Conservation (phyloP, 1,140 invertebrate genomes). For the Mercenaria mercenaria region DNA sequence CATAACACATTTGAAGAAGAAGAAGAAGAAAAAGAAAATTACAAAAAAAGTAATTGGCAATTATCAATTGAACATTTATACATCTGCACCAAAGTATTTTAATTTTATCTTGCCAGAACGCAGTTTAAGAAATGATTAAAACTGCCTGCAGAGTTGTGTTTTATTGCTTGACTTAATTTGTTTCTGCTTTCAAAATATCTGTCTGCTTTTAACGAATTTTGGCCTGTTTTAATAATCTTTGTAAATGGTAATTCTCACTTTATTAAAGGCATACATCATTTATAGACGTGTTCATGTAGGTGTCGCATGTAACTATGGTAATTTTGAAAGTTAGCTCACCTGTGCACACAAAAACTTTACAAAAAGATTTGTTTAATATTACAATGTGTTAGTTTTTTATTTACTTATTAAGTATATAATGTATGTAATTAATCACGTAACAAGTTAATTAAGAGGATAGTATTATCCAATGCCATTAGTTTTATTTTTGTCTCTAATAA, state of each 20-base stretch:
- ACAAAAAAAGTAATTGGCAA: conserved; percentile 8
- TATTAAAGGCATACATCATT: neutral
- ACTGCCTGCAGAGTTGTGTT: neutral
- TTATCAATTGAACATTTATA: conserved; percentile 9
- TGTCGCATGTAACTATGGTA: neutral
- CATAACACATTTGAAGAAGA: neutral
- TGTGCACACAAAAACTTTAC: too few relatives aligned
- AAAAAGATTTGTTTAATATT: too few relatives aligned
- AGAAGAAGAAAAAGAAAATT: too few relatives aligned
- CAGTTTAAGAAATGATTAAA: conserved; percentile 9
- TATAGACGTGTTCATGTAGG: neutral
- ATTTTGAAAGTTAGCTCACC: too few relatives aligned
- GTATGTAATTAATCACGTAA: too few relatives aligned
- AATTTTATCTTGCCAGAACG: neutral
- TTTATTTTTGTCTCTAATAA: too few relatives aligned
- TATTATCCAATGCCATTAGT: too few relatives aligned
- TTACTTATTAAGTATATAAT: too few relatives aligned
- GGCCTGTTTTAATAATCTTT: neutral
- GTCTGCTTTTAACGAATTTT: neutral
- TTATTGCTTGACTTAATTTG: neutral
- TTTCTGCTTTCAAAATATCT: neutral
- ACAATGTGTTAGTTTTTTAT: too few relatives aligned
- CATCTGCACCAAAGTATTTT: neutral
- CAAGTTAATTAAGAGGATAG: too few relatives aligned
- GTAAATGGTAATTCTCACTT: neutral